Base-by-base conservation (phyloP, 2,888 invertebrate genomes). In the Heliconius sara region DNA sequence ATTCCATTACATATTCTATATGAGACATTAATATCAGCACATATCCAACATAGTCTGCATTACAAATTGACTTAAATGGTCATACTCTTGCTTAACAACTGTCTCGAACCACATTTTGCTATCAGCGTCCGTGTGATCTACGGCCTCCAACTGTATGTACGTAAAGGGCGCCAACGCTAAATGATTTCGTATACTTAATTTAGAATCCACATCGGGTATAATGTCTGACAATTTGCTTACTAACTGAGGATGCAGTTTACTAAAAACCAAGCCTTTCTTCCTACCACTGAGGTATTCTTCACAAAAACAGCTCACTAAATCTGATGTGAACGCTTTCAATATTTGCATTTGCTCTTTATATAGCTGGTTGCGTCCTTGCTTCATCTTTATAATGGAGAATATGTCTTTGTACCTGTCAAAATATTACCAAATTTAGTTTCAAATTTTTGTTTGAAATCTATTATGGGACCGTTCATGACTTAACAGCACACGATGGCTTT, bases 161-260 rank as follows among this genome's bases (percentile, higher is more conserved):
- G 91, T 93, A 81, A 93, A 92, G 0, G 92, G 89, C 0, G 92
- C 90, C 75, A 95, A 91, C 0, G 95, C 95, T 77, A 93, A 80
- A 80, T 93, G 92, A 75, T 93, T 93, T 60, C 91, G 85, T 63
- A 95, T 84, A 83, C 93, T 93, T 2, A 93, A 84, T 39, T 88
- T 89, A 0, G 88, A 82, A 65, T 94, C 92, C 0, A 89, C 88
- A 3, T 91, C 89, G 0, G 93, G 91, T 34, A 93, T 88, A 0
- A 88, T 68, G 9, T 88, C 87, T 0, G n/a, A 72, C 2, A 95
- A 85, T 82, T 91, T 90, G 2, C 86, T 85, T 0, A 92, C 90
- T 0, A 92, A 76, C n/a, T 91, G 88, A 0, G 91, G 91, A 16
- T 90, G 88, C 4, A 95, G 77, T 57, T 87, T 88, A 13, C 86